Evolutionary conservation across 1,140 invertebrate species (phyloP), one percentile per base, ranked within the genome.

Genomic region (Nasonia vitripennis): DNA sequence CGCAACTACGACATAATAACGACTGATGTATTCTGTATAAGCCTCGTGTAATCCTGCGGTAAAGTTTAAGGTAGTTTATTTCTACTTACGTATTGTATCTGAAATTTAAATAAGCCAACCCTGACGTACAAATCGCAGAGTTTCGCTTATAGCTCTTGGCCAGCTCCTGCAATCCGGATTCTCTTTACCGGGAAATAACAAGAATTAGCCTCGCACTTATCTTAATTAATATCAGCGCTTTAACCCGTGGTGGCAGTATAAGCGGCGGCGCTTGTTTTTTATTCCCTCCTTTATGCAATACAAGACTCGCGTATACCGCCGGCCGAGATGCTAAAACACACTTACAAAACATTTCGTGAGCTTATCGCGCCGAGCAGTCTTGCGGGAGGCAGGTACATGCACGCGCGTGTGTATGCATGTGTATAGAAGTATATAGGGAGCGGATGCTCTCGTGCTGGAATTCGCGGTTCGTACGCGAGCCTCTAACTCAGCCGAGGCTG

Each of bases 181-280:
- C 71, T 77, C 71, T 81, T 81, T 75, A 81, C 68, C 78, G 78
- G 78, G 73, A 85, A 81, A 70, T 77, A 85, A 77, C 78, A 62
- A 81, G 84, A 70, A 85, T 85, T 48, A 85, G 71, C 73, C 51
- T 2, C 14, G 27, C 27, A 37, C 71, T 77, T 85, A 85, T 85
- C 84, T 85, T 85, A 85, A 85, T 85, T 85, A 85, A 85, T 85
- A 85, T 85, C 84, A 62, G 78, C 5, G 14, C 23, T 37, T 79
- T 84, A 79, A 79, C 78, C 51, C 55, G 34, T 6, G 51, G 17
- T 14, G 55, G 17, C 55, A n/a, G 55, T 7, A n/a, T 27, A 27
- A 27, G 27, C 27, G 27, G 17, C 55, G 37, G 48, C 84, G 14
- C 23, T 74, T 73, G 34, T 79, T 74, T 20, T 45, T 37, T 23